Conservation (phyloP, 1,140 invertebrate genomes). For the Drosophila teissieri region DNA sequence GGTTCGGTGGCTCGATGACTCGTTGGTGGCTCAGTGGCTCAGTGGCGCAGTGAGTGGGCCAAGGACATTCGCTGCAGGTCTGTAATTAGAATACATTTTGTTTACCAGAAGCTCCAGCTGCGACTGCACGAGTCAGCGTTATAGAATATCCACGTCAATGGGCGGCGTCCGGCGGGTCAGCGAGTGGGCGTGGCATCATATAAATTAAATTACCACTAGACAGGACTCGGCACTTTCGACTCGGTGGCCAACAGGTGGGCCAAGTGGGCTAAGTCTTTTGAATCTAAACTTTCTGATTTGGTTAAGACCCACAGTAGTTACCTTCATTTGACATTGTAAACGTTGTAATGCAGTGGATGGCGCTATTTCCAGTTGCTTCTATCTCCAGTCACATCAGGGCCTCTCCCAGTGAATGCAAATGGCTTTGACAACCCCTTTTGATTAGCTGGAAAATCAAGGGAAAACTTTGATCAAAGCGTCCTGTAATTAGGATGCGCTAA, state of each 20-base stretch:
- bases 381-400: not conserved
- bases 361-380: not conserved
- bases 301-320: no score
- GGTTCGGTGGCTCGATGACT: conserved; percentile 1
- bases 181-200: not conserved
- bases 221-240: not conserved
- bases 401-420: not conserved
- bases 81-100: conserved; percentile 54
- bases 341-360: no score
- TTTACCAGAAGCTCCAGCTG: conserved; percentile 39
- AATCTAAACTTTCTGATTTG: no score
- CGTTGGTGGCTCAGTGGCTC: not conserved
- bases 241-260: conserved; percentile 15
- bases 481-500: conserved; percentile 10
- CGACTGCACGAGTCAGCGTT: conserved; percentile 3
- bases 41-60: conserved; percentile 14
- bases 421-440: not conserved
- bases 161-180: not conserved
- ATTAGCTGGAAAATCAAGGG: conserved; percentile 11
- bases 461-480: not conserved
- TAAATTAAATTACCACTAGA: conserved; percentile 3
- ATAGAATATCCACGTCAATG: conserved; percentile 15
- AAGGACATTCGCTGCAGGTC: conserved; percentile 25
- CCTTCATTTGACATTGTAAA: no score
- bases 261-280: not conserved